Base-by-base conservation (phyloP, 2,797 vertebrate species). In the Okamejei kenojei region DNA sequence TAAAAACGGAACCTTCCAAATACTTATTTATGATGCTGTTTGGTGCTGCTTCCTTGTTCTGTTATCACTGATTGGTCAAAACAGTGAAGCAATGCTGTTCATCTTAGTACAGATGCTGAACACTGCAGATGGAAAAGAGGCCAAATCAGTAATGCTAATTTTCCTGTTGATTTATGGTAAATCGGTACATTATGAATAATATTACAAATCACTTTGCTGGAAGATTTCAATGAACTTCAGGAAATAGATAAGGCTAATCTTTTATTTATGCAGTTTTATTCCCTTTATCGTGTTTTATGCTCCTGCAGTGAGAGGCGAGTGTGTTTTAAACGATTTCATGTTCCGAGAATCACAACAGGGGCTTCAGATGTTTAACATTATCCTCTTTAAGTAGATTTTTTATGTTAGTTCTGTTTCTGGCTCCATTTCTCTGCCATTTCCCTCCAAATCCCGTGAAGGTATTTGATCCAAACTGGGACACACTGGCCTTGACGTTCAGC, bases 101-200 rank as follows among this genome's bases (percentile, higher is more conserved):
- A 91, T 91, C 90, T 74, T 73, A 32, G 90, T 71, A 74, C 90
- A 91, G 71, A 74, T 91, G 90, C 90, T 45, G 90, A 92, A 92
- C 90, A 58, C 38, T 92, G 68, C 35, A 17, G 71, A 92, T 54
- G 68, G 90, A 76, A 92, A 92, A 76, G 45, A 58, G 68, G 23
- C 90, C 90, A 92, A 92, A 92, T 92, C 90, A 92, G 90, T 92
- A 74, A 92, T 92, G 90, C 73, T 92, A 92, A 92, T 92, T 92
- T 92, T n/a, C 90, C 76, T 76, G 90, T 71, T 92, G 90, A 92
- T 92, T 92, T 92, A 92, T 92, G 90, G 90, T 92, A 92, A 92
- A 76, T 92, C 90, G 58, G 71, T 54, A 92, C 90, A 76, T 92
- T 74, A 74, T 92, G 90, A 92, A 92, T 92, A 92, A 92, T 92